Evolutionary conservation across 2,113 vertebrate genomes (phyloP).

Genomic region (Pomatostomus ruficeps): DNA sequence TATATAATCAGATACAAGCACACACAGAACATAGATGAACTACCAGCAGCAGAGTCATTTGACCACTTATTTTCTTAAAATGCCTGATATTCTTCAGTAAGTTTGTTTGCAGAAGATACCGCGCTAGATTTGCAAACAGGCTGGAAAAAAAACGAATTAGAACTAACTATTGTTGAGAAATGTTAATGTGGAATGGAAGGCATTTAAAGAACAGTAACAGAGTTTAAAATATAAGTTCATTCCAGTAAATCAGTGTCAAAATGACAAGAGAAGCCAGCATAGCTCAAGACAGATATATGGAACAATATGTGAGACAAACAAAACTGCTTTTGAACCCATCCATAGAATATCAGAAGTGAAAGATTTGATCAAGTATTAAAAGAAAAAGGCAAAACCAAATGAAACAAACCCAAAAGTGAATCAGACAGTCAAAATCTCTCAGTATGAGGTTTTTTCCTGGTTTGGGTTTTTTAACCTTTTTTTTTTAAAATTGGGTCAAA

Average conservation of each 20-base stretch:
- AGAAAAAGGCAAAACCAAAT: background rate
- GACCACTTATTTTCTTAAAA: background rate
- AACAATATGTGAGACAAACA: conserved; percentile 34
- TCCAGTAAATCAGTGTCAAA: conserved; percentile 71
- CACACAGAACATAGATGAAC: background rate
- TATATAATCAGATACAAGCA: background rate
- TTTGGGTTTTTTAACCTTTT: background rate
- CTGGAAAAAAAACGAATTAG: conserved; percentile 27
- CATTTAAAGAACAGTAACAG: conserved; percentile 14
- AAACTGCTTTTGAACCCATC: conserved; percentile 11
- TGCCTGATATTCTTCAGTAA: background rate
- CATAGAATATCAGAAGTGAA: conserved; percentile 14
- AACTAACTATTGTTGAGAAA: conserved; percentile 15
- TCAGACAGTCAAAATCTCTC: background rate
- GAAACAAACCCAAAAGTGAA: background rate
- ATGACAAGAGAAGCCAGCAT: conserved; percentile 60
- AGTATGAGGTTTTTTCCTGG: background rate
- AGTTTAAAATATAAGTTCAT: conserved; percentile 61
- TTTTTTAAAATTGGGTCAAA: background rate
- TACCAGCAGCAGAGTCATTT: background rate
- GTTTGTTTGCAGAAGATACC: background rate
- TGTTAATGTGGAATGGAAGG: conserved; percentile 28
- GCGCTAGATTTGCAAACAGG: background rate
- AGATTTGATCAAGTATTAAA: conserved; percentile 40
- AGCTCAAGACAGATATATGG: conserved; percentile 33